Percentiles rank a stretch among this genome's conserved stretches.
phyloP scores from a whole-genome alignment of 1,140 invertebrate genomes.

The Zophobas morio region DNA sequence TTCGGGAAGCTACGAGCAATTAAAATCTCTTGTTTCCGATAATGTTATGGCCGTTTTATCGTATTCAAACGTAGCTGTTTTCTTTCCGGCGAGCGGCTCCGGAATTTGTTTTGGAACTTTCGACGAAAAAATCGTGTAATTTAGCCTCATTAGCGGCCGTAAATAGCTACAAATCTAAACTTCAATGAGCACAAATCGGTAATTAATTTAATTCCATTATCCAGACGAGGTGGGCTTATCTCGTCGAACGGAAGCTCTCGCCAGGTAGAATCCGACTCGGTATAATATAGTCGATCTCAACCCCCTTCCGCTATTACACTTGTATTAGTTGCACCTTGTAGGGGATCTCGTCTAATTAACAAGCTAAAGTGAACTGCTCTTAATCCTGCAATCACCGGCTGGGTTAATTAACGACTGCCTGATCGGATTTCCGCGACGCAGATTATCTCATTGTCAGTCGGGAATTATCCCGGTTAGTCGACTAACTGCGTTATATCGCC shows the following conservation, averaged over 20 bases:
- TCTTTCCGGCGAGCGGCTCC: conserved; percentile 17
- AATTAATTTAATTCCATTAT: conserved; percentile 42
- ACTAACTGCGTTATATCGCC: conserved; percentile 29
- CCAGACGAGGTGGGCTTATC: conserved; percentile 27
- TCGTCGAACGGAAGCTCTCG: conserved; percentile 6
- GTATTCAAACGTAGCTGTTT: conserved; percentile 38
- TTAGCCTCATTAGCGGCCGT: conserved; percentile 22
- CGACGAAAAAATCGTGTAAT: conserved; percentile 3
- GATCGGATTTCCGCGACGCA: conserved; percentile 53
- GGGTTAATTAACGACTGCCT: conserved; percentile 56
- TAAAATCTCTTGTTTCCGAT: conserved; percentile 17
- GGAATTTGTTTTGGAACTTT: conserved; percentile 8
- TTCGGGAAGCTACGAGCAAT: neutral
- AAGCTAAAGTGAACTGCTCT: conserved; percentile 56
- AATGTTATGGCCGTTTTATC: neutral
- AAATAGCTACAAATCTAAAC: conserved; percentile 29
- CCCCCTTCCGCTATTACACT: conserved; percentile 23
- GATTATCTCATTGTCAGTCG: conserved; percentile 56
- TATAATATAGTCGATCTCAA: conserved; percentile 27
- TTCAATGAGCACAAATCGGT: conserved; percentile 40
- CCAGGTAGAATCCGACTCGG: conserved; percentile 30
- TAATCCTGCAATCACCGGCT: conserved; percentile 57
- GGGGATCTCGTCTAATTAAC: conserved; percentile 57
- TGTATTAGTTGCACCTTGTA: conserved; percentile 49
- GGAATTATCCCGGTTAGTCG: conserved; percentile 48